Evolutionary conservation across 2,888 invertebrate species (phyloP).

Genomic region (Ametastegia equiseti): DNA sequence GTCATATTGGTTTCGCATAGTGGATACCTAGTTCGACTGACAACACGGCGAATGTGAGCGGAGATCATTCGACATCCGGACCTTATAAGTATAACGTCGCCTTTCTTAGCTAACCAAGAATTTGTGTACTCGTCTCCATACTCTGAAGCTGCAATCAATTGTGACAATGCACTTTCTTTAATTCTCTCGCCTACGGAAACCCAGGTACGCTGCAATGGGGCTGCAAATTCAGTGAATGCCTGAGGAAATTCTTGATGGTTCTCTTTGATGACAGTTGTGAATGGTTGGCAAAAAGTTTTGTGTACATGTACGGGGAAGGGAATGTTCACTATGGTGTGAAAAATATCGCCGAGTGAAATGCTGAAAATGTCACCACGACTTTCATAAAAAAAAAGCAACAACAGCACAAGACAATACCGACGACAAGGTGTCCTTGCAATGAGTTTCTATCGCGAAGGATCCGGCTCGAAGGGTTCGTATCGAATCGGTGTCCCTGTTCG

Average conservation of each 20-base stretch:
- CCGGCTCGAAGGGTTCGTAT: neutral
- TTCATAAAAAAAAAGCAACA: neutral
- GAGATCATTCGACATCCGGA: neutral
- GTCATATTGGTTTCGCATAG: neutral
- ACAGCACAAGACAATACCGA: neutral
- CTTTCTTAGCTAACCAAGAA: neutral
- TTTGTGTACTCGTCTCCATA: too few relatives aligned
- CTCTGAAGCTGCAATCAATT: too few relatives aligned
- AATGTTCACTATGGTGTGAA: too few relatives aligned
- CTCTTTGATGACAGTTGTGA: neutral
- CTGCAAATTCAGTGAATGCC: too few relatives aligned
- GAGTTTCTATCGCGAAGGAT: neutral
- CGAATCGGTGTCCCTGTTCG: conserved; percentile 26
- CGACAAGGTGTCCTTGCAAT: neutral
- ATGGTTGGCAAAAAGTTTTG: neutral
- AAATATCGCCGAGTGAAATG: neutral
- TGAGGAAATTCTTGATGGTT: neutral
- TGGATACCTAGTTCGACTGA: neutral
- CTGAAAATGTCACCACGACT: neutral
- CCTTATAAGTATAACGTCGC: neutral
- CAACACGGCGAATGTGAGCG: neutral
- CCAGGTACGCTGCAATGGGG: too few relatives aligned
- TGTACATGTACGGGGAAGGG: neutral
- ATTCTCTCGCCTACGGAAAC: too few relatives aligned
- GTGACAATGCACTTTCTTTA: too few relatives aligned